These are phyloP conservation scores for Dermolepida albohirtum DNA, from an alignment of 2,888 invertebrate species.

Conservation along the genomic window DNA sequence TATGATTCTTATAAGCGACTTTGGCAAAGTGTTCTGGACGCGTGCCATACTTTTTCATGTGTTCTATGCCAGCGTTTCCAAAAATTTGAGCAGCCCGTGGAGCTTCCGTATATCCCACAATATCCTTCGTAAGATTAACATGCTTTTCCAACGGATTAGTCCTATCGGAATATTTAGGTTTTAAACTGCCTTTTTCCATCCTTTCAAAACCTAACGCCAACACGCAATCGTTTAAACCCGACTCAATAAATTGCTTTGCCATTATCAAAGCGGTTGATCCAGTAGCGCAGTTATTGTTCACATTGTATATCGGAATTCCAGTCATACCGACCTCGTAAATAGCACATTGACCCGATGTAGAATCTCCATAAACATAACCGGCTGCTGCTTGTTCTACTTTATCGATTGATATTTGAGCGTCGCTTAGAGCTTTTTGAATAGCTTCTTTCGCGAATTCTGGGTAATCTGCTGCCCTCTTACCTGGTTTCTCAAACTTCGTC, in stretches of 20 bases:
- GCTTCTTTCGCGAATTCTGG: slow-evolving; percentile 96
- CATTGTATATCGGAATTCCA: too few relatives aligned
- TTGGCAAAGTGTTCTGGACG: slow-evolving; percentile 94
- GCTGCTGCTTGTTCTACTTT: slow-evolving; percentile 86
- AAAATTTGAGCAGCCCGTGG: slow-evolving; percentile 96
- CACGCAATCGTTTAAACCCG: slow-evolving; percentile 87
- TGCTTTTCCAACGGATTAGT: slow-evolving; percentile 92
- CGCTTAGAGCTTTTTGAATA: slow-evolving; percentile 85
- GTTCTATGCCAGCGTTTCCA: slow-evolving; percentile 95
- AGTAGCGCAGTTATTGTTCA: too few relatives aligned
- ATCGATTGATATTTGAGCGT: slow-evolving; percentile 81
- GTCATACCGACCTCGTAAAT: slow-evolving; percentile 74
- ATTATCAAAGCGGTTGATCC: slow-evolving; percentile 77
- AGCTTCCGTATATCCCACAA: slow-evolving; percentile 81
- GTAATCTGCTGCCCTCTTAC: slow-evolving; percentile 84
- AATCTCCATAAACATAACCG: slow-evolving; percentile 96
- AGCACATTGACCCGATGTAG: slow-evolving; percentile 94
- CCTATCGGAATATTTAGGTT: slow-evolving; percentile 81
- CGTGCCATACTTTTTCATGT: slow-evolving; percentile 96
- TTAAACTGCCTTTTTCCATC: slow-evolving; percentile 94
- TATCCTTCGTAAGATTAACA: slow-evolving; percentile 84
- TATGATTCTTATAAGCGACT: slow-evolving; percentile 97
- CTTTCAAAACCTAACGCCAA: slow-evolving; percentile 98
- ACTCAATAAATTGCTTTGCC: slow-evolving; percentile 92
- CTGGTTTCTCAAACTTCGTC: slow-evolving; percentile 98